Percentiles rank a stretch among this genome's conserved stretches.
Evolutionary conservation across 1,140 invertebrate species (phyloP).

Genomic region (fruit fly (Drosophila melanogaster)): DNA sequence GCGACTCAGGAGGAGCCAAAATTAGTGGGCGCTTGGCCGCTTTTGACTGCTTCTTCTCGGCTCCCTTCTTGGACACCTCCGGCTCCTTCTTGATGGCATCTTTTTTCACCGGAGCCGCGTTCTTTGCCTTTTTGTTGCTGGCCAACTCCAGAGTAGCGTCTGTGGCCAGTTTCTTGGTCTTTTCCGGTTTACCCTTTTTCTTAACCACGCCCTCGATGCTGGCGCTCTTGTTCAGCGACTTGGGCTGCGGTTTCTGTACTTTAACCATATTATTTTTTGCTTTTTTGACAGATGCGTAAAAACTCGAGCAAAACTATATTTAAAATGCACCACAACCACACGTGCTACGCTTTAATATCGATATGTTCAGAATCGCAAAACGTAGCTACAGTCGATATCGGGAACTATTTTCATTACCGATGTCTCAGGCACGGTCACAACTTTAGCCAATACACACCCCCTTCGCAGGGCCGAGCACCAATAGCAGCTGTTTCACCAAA

Average conservation of each 20-base stretch:
- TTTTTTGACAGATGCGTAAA: neutral
- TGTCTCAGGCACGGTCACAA: too few relatives aligned
- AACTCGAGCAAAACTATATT: constrained; percentile 15
- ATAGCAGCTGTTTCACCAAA: too few relatives aligned
- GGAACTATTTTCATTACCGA: too few relatives aligned
- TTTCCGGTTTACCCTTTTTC: constrained; percentile 51
- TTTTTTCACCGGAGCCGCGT: neutral
- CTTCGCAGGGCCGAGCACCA: too few relatives aligned
- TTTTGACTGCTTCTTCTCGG: constrained; percentile 19
- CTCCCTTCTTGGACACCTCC: neutral
- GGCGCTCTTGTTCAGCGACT: constrained; percentile 56
- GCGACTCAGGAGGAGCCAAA: constrained; percentile 23
- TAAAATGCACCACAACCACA: constrained; percentile 41
- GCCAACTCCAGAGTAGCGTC: constrained; percentile 5
- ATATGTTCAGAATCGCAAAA: neutral
- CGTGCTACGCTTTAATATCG: constrained; percentile 13
- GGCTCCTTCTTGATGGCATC: constrained; percentile 7
- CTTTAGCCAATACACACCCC: too few relatives aligned
- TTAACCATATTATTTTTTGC: constrained; percentile 57
- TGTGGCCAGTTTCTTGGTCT: constrained; percentile 36
- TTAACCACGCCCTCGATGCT: constrained; percentile 52
- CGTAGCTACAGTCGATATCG: too few relatives aligned
- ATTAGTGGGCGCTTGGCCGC: constrained; percentile 47
- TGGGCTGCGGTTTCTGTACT: constrained; percentile 68
- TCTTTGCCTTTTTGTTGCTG: constrained; percentile 25